Evolutionary conservation across 2,888 invertebrate species (phyloP), one percentile per base, ranked within the genome.

Genomic region (Morpho achilles): DNA sequence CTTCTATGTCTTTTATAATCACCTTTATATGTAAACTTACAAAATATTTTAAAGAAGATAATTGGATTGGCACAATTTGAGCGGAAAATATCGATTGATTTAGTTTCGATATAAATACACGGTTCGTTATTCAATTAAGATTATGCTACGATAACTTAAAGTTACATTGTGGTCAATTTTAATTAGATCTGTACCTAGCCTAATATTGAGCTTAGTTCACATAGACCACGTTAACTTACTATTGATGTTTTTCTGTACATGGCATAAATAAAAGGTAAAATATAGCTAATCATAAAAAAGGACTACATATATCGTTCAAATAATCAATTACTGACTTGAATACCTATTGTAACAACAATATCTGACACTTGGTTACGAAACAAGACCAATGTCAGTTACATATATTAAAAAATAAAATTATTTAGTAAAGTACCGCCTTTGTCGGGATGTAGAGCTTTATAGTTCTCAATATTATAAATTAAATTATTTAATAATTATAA

Each of bases 21-120:
- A 76, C 75, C 75, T 77, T 78, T 76, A 79, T 80, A 74, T 75
- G 71, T 76, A 80, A 82, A 83, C 78, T 85, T 84, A 83, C 75
- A 84, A 84, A 85, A 82, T 82, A 79, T 80, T 70, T 68, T 79
- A 80, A 78, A 78, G 71, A 74, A 68, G 73, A 67, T 72, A 66
- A 69, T 73, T 75, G 67, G 67, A 72, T 73, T 84, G 81, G 79
- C 84, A 82, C 78, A 74, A 61, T 62, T 75, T 80, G 80, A 82
- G 78, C 76, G 73, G 66, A 60, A 61, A 51, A 67, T 64, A 63
- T 59, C 66, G 60, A 67, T 69, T 69, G 66, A 61, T 67, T 68
- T 62, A 57, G 62, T 64, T 63, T 53, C 56, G 50, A 54, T 61
- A 62, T 58, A 60, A 61, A 61, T 51, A 61, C 32, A 46, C 9